Conservation (phyloP, 2,888 invertebrate species). For the Agonopterix heracliana region DNA sequence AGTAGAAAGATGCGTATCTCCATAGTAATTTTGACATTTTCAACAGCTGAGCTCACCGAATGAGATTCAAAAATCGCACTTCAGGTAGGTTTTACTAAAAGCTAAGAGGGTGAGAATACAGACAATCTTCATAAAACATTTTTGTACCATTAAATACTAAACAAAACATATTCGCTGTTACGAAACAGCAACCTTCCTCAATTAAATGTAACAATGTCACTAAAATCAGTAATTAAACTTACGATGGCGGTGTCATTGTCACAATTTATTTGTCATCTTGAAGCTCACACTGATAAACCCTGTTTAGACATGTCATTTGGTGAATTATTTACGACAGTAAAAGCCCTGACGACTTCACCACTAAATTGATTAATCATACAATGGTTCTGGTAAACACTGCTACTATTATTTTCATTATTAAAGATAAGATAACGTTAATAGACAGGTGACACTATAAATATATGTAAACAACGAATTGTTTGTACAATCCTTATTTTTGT, state of each 20-base stretch:
- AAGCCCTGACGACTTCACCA: slow-evolving; percentile 44
- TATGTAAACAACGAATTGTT: slow-evolving; percentile 12
- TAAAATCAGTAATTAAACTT: slow-evolving; percentile 20
- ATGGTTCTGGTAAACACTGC: slow-evolving; percentile 40
- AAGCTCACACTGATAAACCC: not conserved
- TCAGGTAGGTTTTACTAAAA: no score
- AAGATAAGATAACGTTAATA: slow-evolving; percentile 31
- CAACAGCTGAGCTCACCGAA: no score
- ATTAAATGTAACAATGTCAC: no score
- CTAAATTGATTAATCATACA: slow-evolving; percentile 56
- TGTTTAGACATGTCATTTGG: slow-evolving; percentile 44
- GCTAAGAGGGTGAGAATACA: no score
- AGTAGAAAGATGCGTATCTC: no score
- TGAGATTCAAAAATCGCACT: no score
- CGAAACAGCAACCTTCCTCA: no score
- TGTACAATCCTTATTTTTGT: slow-evolving; percentile 13
- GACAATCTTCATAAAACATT: no score
- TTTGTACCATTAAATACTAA: no score
- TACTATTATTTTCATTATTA: slow-evolving; percentile 40
- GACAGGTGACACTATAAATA: not conserved
- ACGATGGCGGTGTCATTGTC: slow-evolving; percentile 47
- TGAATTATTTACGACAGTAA: slow-evolving; percentile 42
- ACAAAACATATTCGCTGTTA: no score
- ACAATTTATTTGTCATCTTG: slow-evolving; percentile 34
- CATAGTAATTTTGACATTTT: no score